These are phyloP conservation scores for Ptychodera flava DNA, from an alignment of 35 echinoderm and acorn worm species.

Conservation along the genomic window DNA sequence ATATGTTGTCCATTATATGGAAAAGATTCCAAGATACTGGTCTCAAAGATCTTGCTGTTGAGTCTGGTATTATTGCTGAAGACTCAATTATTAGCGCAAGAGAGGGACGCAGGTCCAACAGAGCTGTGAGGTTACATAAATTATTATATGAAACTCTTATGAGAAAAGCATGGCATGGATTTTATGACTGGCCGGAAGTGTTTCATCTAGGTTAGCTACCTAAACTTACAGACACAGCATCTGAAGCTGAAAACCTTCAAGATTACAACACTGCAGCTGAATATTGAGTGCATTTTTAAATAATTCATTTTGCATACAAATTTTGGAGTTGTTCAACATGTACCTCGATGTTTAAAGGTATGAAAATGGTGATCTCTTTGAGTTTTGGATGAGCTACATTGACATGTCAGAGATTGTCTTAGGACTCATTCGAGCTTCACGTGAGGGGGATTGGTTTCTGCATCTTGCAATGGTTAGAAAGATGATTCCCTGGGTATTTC, in stretches of 20 bases:
- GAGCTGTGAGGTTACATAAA: slow-evolving; percentile 42
- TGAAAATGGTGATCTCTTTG: neutral
- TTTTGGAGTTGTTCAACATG: slow-evolving; percentile 30
- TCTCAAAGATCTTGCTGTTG: slow-evolving; percentile 23
- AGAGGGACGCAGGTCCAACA: slow-evolving; percentile 30
- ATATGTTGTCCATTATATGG: slow-evolving; percentile 30
- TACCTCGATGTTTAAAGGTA: slow-evolving; percentile 7
- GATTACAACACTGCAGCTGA: neutral
- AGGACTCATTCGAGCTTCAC: slow-evolving; percentile 3
- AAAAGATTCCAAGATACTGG: slow-evolving; percentile 34
- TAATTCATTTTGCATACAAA: slow-evolving; percentile 24
- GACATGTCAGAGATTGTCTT: slow-evolving; percentile 46
- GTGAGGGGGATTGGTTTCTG: slow-evolving; percentile 39
- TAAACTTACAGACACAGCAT: neutral
- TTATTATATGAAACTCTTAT: slow-evolving; percentile 36
- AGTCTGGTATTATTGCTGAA: slow-evolving; percentile 29
- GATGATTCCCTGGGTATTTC: slow-evolving; percentile 50
- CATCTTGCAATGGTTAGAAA: slow-evolving; percentile 16
- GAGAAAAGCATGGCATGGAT: slow-evolving; percentile 28
- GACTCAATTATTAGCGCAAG: slow-evolving; percentile 26
- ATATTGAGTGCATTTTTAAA: neutral
- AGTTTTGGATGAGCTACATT: slow-evolving; percentile 36
- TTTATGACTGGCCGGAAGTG: slow-evolving; percentile 12
- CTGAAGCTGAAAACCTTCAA: neutral
- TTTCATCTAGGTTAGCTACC: neutral